Evolutionary conservation across 2,113 vertebrate genomes (phyloP).

Genomic region (Electrona antarctica): DNA sequence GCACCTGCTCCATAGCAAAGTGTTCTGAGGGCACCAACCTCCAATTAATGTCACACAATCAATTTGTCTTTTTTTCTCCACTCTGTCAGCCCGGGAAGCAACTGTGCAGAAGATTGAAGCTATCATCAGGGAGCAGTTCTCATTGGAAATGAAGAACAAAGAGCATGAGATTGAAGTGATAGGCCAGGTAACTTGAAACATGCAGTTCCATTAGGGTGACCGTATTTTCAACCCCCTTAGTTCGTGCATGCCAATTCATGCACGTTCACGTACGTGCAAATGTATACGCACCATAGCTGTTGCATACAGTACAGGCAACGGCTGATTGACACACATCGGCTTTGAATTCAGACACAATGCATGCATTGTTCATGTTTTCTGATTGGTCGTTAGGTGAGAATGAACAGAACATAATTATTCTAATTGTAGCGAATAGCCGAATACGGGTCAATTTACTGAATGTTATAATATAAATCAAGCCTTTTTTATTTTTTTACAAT

Average conservation of each 20-base stretch:
- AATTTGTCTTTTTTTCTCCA: not conserved
- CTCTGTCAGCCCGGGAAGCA: constrained; percentile 87
- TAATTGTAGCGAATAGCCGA: no score
- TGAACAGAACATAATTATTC: no score
- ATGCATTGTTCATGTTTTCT: no score
- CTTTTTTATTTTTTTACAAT: not conserved
- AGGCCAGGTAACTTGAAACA: constrained; percentile 85
- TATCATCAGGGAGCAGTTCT: constrained; percentile 96
- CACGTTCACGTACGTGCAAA: no score
- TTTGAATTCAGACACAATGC: no score
- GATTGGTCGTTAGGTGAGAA: no score
- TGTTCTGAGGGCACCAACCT: not conserved
- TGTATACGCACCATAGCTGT: no score
- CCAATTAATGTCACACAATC: not conserved
- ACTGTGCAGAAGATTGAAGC: constrained; percentile 94
- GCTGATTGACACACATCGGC: no score
- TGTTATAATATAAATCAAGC: no score
- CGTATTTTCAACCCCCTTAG: not conserved
- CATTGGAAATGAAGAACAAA: constrained; percentile 97
- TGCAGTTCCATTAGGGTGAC: not conserved
- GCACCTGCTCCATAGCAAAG: constrained; percentile 19
- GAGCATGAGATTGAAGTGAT: constrained; percentile 98
- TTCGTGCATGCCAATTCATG: no score
- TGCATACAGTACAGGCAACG: no score
- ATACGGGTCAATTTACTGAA: no score